Evolutionary conservation across 2,797 vertebrate genomes (phyloP).

Genomic region (Pipistrellus kuhlii): DNA sequence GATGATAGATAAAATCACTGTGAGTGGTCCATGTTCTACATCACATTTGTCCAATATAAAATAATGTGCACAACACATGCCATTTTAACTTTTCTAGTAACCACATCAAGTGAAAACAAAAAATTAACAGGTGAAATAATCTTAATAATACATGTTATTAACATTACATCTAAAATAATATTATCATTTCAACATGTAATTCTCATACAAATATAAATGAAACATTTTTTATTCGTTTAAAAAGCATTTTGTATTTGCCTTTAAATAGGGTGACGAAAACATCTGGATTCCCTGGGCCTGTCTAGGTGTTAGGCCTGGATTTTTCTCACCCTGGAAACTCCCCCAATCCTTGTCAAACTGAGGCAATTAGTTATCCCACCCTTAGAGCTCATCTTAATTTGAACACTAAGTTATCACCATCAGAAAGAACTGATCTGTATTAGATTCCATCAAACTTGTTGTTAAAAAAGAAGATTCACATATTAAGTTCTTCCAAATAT

Average conservation of each 20-base stretch:
- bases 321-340: not conserved
- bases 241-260: not conserved
- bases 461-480: not conserved
- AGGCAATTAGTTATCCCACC: no score
- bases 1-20: not conserved
- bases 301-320: not conserved
- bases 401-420: slow-evolving; percentile 24
- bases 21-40: not conserved
- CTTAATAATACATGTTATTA: not conserved
- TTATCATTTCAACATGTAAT: not conserved
- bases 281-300: not conserved
- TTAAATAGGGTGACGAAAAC: not conserved
- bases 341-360: not conserved
- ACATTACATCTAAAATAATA: not conserved
- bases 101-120: not conserved
- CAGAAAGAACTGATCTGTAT: not conserved
- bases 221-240: not conserved
- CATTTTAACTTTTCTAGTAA: not conserved
- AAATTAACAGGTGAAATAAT: not conserved
- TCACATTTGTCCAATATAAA: not conserved
- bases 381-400: not conserved
- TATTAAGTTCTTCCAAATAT: not conserved
- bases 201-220: not conserved
- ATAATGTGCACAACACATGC: not conserved
- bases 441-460: not conserved